These are phyloP conservation scores for Cosmopolites sordidus DNA, from an alignment of 2,888 invertebrate species.

Conservation along the genomic window DNA sequence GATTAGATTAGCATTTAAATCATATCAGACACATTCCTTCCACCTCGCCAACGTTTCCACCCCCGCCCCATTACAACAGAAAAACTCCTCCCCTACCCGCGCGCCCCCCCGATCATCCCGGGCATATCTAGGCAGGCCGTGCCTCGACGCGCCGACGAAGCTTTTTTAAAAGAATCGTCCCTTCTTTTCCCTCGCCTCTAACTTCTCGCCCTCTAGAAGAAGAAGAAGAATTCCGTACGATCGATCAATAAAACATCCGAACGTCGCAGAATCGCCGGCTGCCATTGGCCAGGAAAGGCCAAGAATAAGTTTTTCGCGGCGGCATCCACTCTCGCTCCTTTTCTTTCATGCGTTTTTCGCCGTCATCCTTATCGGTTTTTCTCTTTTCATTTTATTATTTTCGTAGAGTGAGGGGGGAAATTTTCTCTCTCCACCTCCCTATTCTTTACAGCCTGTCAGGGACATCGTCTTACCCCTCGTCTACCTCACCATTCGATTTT, in stretches of 20 bases:
- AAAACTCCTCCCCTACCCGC: background rate
- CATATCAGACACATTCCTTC: conserved; percentile 13
- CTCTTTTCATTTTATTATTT: conserved; percentile 24
- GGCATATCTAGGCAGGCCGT: conserved; percentile 9
- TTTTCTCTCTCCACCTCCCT: conserved; percentile 5
- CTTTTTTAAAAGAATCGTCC: conserved; percentile 26
- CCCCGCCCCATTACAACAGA: background rate
- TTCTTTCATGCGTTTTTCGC: conserved; percentile 16
- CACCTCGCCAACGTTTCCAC: conserved; percentile 2
- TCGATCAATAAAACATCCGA: conserved; percentile 49
- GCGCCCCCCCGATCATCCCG: conserved; percentile 4
- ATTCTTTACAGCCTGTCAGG: conserved; percentile 20
- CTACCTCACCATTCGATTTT: background rate
- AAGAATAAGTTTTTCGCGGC: conserved; percentile 49
- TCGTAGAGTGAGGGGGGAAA: conserved; percentile 3
- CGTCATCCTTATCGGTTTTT: conserved; percentile 11
- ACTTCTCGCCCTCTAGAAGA: conserved; percentile 41
- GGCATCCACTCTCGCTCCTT: conserved; percentile 8
- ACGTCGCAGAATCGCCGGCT: conserved; percentile 39
- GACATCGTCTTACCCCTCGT: conserved; percentile 15
- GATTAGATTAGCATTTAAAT: conserved; percentile 1
- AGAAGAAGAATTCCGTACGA: conserved; percentile 46
- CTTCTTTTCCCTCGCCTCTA: conserved; percentile 29
- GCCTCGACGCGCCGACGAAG: conserved; percentile 10
- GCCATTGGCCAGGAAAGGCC: conserved; percentile 43